A percentile compares a stretch with the other conserved stretches of the same genome.
These are phyloP conservation scores for Ostrea denselamellosa DNA, from an alignment of 1,140 invertebrate genomes.

Conservation along the genomic window DNA sequence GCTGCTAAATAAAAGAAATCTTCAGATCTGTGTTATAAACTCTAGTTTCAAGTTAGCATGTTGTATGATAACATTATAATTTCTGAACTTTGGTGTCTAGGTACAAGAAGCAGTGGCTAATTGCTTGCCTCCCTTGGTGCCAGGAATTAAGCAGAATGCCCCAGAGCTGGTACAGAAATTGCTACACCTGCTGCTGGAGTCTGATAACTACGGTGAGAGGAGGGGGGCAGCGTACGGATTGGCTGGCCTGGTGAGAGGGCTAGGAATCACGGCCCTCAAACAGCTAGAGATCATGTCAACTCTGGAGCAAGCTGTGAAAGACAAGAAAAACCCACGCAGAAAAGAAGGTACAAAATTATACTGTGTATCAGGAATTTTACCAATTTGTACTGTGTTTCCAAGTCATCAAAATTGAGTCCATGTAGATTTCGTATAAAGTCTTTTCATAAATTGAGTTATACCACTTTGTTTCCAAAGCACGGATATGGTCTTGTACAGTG, in stretches of 20 bases:
- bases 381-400: too few species aligned
- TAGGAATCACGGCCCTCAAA: constrained; percentile 96
- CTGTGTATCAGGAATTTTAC: too few species aligned
- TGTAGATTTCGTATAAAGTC: too few species aligned
- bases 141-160: constrained; percentile 93
- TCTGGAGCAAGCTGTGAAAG: constrained; percentile 95
- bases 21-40: too few species aligned
- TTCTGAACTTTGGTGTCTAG: constrained; percentile 77
- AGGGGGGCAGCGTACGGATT: constrained; percentile 82
- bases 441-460: too few species aligned
- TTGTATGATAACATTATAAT: too few species aligned
- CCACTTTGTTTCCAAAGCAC: too few species aligned
- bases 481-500: too few species aligned
- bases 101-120: constrained; percentile 99
- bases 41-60: too few species aligned
- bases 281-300: constrained; percentile 97
- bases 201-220: constrained; percentile 97
- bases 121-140: constrained; percentile 95
- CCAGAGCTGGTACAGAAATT: constrained; percentile 92
- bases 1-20: too few species aligned
- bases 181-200: constrained; percentile 91
- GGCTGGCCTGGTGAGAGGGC: constrained; percentile 90
- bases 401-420: too few species aligned
- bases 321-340: constrained; percentile 96
- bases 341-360: constrained; percentile 86